Evolutionary conservation across 2,113 vertebrate genomes (phyloP).

Genomic region (Leptocoma aspasia): DNA sequence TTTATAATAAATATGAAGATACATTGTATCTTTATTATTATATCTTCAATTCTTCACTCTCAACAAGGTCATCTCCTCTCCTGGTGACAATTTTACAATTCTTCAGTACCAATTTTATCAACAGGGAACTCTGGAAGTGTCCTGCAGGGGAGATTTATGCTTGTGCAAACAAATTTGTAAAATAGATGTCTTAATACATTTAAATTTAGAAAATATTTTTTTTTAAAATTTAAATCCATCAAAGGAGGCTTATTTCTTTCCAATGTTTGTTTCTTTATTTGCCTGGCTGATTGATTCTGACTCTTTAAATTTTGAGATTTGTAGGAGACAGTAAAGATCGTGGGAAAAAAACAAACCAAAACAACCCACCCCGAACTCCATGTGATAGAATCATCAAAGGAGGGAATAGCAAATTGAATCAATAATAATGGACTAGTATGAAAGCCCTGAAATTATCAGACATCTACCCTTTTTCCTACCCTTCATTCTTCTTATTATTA

Average conservation of each 20-base stretch:
- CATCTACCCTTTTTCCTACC: background rate
- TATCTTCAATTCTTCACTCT: background rate
- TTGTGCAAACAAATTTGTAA: background rate
- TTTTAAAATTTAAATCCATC: background rate
- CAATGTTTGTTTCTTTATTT: background rate
- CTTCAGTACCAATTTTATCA: background rate
- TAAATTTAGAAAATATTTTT: background rate
- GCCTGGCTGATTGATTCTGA: background rate
- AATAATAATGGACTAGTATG: background rate
- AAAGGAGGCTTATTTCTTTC: background rate
- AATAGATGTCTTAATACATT: background rate
- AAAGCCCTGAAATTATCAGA: background rate
- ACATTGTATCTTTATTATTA: background rate
- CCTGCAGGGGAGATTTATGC: background rate
- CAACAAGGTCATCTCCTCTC: background rate
- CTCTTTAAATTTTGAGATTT: background rate
- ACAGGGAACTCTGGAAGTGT: background rate
- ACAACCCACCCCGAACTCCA: rapidly evolving
- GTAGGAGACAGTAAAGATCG: background rate
- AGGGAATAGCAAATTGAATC: background rate
- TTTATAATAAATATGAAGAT: background rate
- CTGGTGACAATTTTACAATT: background rate
- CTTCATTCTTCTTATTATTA: background rate
- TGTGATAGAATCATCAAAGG: background rate
- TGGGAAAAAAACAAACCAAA: background rate